These are phyloP conservation scores for Drosophila melanogaster DNA, from an alignment of 1,140 invertebrate species.

Conservation along the genomic window DNA sequence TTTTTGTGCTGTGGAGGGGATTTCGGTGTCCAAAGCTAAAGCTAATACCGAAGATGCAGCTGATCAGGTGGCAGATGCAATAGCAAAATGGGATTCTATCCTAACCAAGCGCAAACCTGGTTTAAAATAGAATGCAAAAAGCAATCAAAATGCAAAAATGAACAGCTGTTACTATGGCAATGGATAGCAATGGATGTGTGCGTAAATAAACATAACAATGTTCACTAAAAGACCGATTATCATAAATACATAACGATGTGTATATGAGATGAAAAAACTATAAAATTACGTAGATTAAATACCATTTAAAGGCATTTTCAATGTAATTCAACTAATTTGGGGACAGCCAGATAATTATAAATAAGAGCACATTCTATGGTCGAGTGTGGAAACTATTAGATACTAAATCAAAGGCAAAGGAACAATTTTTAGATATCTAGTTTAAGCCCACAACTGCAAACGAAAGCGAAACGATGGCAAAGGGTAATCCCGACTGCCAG, in stretches of 20 bases:
- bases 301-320: slow-evolving; percentile 4
- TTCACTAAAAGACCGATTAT: slow-evolving; percentile 1
- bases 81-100: slow-evolving; percentile 13
- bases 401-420: no score
- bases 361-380: no score
- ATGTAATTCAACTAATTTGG: no score
- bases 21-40: not conserved
- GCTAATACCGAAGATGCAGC: slow-evolving; percentile 8
- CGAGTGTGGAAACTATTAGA: no score
- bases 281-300: no score
- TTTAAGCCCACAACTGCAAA: no score
- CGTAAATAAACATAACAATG: not conserved
- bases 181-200: not conserved
- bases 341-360: no score
- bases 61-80: slow-evolving; percentile 18
- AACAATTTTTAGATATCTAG: no score
- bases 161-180: slow-evolving; percentile 22
- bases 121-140: slow-evolving; percentile 49
- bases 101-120: slow-evolving; percentile 2
- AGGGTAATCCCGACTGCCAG: slow-evolving; percentile 10
- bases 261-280: not conserved
- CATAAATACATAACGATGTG: slow-evolving; percentile 12
- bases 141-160: slow-evolving; percentile 47
- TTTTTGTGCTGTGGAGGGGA: not conserved
- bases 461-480: slow-evolving; percentile 32